Evolutionary conservation across 2,888 invertebrate genomes (phyloP), one percentile per base, ranked within the genome.

Genomic region (Lycaena phlaeas): DNA sequence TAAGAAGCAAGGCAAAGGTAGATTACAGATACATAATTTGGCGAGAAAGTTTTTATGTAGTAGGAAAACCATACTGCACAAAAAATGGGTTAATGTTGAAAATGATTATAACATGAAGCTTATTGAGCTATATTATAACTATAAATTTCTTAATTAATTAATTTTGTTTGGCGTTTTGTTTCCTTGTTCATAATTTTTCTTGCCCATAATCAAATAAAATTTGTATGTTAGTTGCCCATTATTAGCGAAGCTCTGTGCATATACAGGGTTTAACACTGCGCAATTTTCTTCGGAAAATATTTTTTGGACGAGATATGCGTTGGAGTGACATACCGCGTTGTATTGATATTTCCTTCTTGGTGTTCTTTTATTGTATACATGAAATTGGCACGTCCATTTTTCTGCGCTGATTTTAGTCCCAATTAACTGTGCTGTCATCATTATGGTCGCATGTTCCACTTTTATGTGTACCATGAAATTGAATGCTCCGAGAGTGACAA

Each of bases 301-400:
- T 0, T 65, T 61, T 0, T 50, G 40, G 1, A 68, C 10, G 0
- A 60, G 39, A 1, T 51, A 61, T 2, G 9, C 44, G 5, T 50
- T 41, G 0, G 73, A 59, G 1, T 46, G 45, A 39, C 79, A 78
- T 9, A 44, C 45, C 26, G 71, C 71, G 0, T 38, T 36, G 34
- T 54, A 71, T 1, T 48, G 46, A 30, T 52, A 73, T 40, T 75
- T 77, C 25, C 71, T 64, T 1, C 64, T 59, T 0, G 64, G 64
- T 17, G 69, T 52, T 0, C 49, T 53, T 51, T 81, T 79, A 30
- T 77, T 68, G 44, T 67, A 82, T 1, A 81, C 42, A 4, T 78
- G 70, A 1, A 81, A 46, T 44, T 78, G 72, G 40, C 75, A 81
- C 0, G 41, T 48, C 81, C 81, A 82, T 48, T 75, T 77, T 0